These are phyloP conservation scores for Amblyraja radiata DNA, from an alignment of 2,797 vertebrate species.

Conservation along the genomic window DNA sequence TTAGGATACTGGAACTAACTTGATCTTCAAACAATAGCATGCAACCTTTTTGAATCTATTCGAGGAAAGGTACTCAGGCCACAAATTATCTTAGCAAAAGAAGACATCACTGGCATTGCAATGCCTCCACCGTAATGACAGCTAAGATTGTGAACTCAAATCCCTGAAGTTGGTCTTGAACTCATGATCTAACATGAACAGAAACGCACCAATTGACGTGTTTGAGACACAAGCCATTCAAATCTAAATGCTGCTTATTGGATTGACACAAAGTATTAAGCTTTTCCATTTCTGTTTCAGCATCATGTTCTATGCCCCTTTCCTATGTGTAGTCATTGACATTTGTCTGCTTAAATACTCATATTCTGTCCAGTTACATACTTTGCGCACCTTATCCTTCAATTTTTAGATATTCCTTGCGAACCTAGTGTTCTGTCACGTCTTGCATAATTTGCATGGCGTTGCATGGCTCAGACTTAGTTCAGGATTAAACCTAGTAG, in stretches of 20 bases:
- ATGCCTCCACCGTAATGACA: neutral
- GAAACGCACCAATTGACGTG: neutral
- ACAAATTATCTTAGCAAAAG: neutral
- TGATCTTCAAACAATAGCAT: neutral
- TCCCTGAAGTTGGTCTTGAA: neutral
- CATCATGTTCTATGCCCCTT: neutral
- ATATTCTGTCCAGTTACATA: neutral
- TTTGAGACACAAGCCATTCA: neutral
- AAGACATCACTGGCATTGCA: neutral
- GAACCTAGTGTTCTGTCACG: neutral
- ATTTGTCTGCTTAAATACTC: neutral
- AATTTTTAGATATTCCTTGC: neutral
- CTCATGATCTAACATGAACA: neutral
- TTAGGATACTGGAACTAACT: neutral
- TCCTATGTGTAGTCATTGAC: neutral
- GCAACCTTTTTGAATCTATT: neutral
- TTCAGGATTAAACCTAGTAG: neutral
- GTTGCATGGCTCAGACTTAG: neutral
- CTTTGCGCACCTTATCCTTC: neutral
- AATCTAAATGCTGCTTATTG: neutral
- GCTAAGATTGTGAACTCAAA: neutral
- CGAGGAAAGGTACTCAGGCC: neutral
- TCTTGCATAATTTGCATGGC: too few relatives aligned
- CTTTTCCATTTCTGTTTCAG: neutral
- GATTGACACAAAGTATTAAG: neutral